Base-by-base conservation (phyloP, 2,113 vertebrate species). In the Heterotilapia buettikoferi region DNA sequence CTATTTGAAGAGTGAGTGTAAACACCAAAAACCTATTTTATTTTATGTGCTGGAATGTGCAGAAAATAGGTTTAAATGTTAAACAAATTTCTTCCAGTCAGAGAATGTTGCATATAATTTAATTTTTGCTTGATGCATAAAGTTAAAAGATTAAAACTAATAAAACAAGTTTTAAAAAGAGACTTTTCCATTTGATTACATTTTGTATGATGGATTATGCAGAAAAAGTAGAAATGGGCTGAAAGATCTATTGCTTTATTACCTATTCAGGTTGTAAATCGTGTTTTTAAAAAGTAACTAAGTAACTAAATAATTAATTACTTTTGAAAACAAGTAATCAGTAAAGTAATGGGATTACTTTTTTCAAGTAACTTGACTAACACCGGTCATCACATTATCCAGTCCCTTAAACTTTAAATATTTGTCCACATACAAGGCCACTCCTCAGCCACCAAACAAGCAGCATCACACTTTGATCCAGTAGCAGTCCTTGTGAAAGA, bases 161-260 rank as follows among this genome's bases (percentile, higher is more conserved):
- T 50, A 19, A 5, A 50, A 50, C 16, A 2, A 50, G 47, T 50
- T 50, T 50, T 50, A 50, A 50, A 50, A 50, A 0, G 2, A 19
- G 16, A 50, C 16, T 50, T 50, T 50, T 50, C 47, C 16, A 50
- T 19, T 19, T 50, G 47, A 50, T 50, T 19, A 19, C 18, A 52
- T 19, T 52, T 52, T 52, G 18, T 52, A 9, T 52, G 4, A 9
- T n/a, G 50, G 50, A 53, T 53, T 53, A 53, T 53, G 3, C 9
- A 53, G 52, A 5, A 53, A 53, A 53, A 53, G 52, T n/a, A 53
- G 52, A 53, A 53, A n/a, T 53, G 5, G 52, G 19, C 19, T 53
- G 52, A 21, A 53, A 53, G 52, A 53, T 53, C 3, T 6, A 21
- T 53, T 0, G 5, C 19, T 53, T 53, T 53, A 53, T 53, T 0